Conservation (phyloP, 2,888 invertebrate genomes). For the Netelia melanura region DNA sequence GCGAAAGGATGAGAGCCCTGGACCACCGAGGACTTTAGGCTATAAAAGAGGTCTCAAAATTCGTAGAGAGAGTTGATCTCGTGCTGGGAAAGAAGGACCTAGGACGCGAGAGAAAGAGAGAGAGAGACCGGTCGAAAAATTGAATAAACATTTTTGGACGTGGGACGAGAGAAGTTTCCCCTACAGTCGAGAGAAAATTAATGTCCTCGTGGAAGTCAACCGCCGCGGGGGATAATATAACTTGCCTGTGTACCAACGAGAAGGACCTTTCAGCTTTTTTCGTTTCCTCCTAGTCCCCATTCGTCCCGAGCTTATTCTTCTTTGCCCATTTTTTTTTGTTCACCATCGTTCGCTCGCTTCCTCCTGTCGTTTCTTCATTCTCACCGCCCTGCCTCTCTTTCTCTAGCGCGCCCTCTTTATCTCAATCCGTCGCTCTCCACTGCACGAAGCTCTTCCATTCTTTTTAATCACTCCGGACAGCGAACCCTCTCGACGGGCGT, state of each 20-base stretch:
- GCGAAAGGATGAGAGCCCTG: conserved; percentile 10
- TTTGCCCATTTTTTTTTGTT: conserved; percentile 69
- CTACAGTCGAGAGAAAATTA: conserved; percentile 72
- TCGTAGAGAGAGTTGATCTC: conserved; percentile 31
- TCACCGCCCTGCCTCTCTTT: conserved; percentile 36
- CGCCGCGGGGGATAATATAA: conserved; percentile 68
- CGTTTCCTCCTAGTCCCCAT: conserved; percentile 11
- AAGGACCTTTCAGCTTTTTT: conserved; percentile 69
- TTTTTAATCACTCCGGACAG: conserved; percentile 62
- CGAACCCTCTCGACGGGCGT: conserved; percentile 22
- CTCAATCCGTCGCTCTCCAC: conserved; percentile 44
- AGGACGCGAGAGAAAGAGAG: conserved; percentile 11
- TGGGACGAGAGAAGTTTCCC: conserved; percentile 58
- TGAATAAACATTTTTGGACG: conserved; percentile 74
- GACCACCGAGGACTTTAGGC: conserved; percentile 40
- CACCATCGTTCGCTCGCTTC: conserved; percentile 56
- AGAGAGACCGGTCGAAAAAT: conserved; percentile 60
- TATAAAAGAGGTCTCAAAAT: conserved; percentile 56
- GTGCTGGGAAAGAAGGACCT: conserved; percentile 15
- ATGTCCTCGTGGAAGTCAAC: conserved; percentile 74
- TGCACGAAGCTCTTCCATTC: conserved; percentile 24
- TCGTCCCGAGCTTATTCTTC: conserved; percentile 22
- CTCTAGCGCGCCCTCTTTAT: conserved; percentile 18
- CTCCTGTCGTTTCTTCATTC: conserved; percentile 37
- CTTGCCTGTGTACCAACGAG: conserved; percentile 55